These are phyloP conservation scores for Intellagama lesueurii DNA, from an alignment of 2,797 vertebrate genomes.

Conservation along the genomic window DNA sequence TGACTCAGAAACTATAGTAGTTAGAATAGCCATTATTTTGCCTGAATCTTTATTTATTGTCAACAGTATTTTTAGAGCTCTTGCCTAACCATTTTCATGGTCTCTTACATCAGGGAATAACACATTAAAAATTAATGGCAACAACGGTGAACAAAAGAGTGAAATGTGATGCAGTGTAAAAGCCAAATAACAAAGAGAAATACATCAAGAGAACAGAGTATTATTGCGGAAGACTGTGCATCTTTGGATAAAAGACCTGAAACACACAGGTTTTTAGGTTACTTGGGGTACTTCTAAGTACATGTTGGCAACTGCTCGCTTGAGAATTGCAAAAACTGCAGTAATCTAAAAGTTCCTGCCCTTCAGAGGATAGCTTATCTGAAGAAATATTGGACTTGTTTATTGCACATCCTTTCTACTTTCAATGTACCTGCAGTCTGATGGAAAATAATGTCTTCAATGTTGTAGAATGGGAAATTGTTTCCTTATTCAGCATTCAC, in stretches of 20 bases:
- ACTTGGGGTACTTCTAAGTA: background rate
- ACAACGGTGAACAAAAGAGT: background rate
- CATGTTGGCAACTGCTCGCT: background rate
- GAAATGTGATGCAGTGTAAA: background rate
- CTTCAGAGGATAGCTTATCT: background rate
- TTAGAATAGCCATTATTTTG: background rate
- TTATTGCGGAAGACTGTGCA: background rate
- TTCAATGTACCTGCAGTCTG: background rate
- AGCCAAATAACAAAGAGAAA: constrained; percentile 3
- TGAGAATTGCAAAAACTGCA: constrained; percentile 12
- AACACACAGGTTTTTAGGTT: background rate
- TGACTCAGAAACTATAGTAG: background rate
- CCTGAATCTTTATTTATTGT: background rate
- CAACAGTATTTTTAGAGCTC: background rate
- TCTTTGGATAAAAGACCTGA: background rate
- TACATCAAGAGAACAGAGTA: background rate
- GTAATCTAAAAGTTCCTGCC: background rate
- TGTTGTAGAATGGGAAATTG: background rate
- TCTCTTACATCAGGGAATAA: constrained; percentile 7
- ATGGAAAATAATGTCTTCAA: constrained; percentile 2
- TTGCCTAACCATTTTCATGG: background rate
- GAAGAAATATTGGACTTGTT: background rate
- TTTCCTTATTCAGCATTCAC: constrained; percentile 1
- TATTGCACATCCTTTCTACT: background rate
- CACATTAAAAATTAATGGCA: background rate